Evolutionary conservation across 2,797 vertebrate species (phyloP).

Genomic region (Urophycis tenuis): DNA sequence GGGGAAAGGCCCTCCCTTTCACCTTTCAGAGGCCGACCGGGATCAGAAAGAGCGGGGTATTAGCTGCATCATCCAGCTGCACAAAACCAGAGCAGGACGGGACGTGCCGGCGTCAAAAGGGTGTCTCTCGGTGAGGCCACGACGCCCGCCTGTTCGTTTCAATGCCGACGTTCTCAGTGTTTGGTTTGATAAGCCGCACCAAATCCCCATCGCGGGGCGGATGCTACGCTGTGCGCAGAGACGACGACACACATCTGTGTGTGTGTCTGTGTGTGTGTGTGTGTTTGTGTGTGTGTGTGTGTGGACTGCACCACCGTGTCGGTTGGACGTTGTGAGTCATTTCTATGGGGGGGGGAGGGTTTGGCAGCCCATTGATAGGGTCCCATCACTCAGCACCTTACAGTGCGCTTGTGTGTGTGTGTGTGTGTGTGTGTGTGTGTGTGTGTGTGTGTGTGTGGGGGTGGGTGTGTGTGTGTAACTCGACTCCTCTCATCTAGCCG

Average conservation of each 20-base stretch:
- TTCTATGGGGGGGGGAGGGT: slow-evolving; percentile 61
- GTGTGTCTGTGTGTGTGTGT: slow-evolving; percentile 13
- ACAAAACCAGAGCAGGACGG: slow-evolving; percentile 57
- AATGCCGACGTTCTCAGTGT: slow-evolving; percentile 48
- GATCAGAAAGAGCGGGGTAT: slow-evolving; percentile 47
- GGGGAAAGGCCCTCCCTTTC: slow-evolving; percentile 12
- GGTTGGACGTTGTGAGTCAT: slow-evolving; percentile 63
- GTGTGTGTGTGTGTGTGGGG: no score
- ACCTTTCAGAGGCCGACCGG: slow-evolving; percentile 56
- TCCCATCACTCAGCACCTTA: slow-evolving; percentile 71
- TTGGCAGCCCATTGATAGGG: slow-evolving; percentile 62
- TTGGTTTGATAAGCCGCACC: slow-evolving; percentile 63
- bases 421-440: slow-evolving; percentile 61
- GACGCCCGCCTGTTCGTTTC: slow-evolving; percentile 41
- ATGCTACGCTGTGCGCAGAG: slow-evolving; percentile 24
- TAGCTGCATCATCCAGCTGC: slow-evolving; percentile 52
- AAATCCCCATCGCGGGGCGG: slow-evolving; percentile 65
- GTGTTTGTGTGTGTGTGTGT: slow-evolving; percentile 50
- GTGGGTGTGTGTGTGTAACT: slow-evolving; percentile 65
- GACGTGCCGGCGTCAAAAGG: slow-evolving; percentile 62
- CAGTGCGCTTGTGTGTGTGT: slow-evolving; percentile 62
- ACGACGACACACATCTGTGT: neutral
- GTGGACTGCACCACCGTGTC: slow-evolving; percentile 54
- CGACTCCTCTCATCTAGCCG: slow-evolving; percentile 74
- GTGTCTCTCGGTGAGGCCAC: slow-evolving; percentile 52